Base-by-base conservation (phyloP, 2,113 vertebrate genomes). In the Naja naja region DNA sequence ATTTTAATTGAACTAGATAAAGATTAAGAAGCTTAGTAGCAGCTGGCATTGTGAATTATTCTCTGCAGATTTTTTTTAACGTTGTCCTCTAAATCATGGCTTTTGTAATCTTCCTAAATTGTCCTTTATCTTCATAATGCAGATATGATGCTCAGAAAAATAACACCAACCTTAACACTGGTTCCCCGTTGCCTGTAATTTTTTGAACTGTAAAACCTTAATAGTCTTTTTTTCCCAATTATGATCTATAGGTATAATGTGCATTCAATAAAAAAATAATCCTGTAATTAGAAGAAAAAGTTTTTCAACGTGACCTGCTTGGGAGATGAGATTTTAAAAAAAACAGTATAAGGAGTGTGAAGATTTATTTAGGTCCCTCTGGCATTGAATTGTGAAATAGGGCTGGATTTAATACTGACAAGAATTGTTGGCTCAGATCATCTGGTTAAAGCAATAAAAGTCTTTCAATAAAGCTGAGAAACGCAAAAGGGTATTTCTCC, bases 1-100 rank as follows among this genome's bases (percentile, higher is more conserved):
- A 97, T 98, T 98, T 98, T 98, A 98, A 98, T 98, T 98, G 98
- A 98, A 98, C 97, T 96, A 98, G 98, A 98, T 98, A 97, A 98
- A 98, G 98, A 98, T 98, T 98, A 98, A 98, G 98, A 97, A 96
- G 98, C 97, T 98, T 97, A 97, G 96, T 96, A 95, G 97, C 97
- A 98, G 97, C 97, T 98, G 98, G 98, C 97, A 97, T 95, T 96
- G 95, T 95, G 94, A 97, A 97, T 97, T 95, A 96, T 97, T 96
- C 97, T 97, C 97, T 94, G 97, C 97, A 97, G 96, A 98, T 97
- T 97, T 97, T 97, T 97, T 97, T 97, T 96, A 97, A 27, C 3
- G 98, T 97, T 97, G 97, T 96, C 94, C 94, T 96, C 96, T 97
- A 97, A 98, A 97, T 98, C 97, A 97, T 93, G 94, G 97, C 97